Conservation (phyloP, 2,888 invertebrate genomes). For the Trimorus sp. region DNA sequence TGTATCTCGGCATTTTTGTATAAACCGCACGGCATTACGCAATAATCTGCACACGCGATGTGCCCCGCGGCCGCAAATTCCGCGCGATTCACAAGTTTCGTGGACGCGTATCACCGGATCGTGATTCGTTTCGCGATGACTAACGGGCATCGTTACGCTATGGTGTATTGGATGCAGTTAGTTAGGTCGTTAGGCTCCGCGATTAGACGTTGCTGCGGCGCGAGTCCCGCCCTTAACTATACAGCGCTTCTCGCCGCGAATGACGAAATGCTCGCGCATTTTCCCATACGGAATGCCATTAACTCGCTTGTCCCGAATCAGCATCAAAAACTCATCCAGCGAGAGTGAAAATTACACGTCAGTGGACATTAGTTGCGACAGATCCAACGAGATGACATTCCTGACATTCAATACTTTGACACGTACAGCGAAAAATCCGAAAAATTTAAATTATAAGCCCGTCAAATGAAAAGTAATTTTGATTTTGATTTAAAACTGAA, state of each 20-base stretch:
- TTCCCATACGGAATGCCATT: constrained; percentile 40
- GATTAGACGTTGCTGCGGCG: constrained; percentile 52
- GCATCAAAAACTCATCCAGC: constrained; percentile 48
- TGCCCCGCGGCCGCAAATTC: constrained; percentile 32
- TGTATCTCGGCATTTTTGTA: constrained; percentile 26
- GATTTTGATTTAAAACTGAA: too few species aligned
- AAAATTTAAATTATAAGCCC: too few species aligned
- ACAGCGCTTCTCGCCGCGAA: constrained; percentile 21
- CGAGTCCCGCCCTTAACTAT: constrained; percentile 56
- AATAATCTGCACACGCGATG: constrained; percentile 42
- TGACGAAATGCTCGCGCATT: constrained; percentile 42
- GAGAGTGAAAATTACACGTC: constrained; percentile 50
- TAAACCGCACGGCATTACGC: constrained; percentile 34
- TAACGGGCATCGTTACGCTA: constrained; percentile 59
- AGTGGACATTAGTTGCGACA: constrained; percentile 19
- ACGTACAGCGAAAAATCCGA: too few species aligned
- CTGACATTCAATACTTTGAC: neutral
- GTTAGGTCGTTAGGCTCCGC: constrained; percentile 56
- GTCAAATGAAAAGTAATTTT: too few species aligned
- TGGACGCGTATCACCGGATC: constrained; percentile 52
- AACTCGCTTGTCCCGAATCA: constrained; percentile 4
- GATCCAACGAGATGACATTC: constrained; percentile 26
- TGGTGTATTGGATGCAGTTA: constrained; percentile 57
- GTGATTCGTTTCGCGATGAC: constrained; percentile 60
- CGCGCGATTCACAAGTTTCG: constrained; percentile 36